A percentile compares a stretch with the other conserved stretches of the same genome.
Evolutionary conservation across 2,113 vertebrate genomes (phyloP).

Genomic region (Pelodiscus sinensis): DNA sequence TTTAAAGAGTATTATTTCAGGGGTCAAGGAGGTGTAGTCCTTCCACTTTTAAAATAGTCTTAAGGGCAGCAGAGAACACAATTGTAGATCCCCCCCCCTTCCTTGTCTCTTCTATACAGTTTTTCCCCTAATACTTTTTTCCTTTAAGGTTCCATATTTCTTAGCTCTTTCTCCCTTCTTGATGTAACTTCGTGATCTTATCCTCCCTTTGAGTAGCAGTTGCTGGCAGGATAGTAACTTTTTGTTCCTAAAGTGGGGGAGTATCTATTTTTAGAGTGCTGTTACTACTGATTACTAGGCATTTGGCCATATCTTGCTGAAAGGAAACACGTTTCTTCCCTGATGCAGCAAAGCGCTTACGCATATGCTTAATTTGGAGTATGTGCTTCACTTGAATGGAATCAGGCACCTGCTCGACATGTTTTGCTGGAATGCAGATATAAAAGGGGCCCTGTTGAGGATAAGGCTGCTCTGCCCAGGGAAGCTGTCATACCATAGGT

Average conservation of each 20-base stretch:
- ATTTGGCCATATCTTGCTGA: not conserved
- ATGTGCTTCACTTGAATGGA: not conserved
- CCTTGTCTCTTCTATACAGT: not conserved
- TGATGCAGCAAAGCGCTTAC: not conserved
- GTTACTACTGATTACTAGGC: not conserved
- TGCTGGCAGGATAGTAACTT: not conserved
- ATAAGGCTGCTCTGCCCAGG: not conserved
- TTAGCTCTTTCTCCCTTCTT: not conserved
- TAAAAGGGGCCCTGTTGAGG: not conserved
- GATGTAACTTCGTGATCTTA: not conserved
- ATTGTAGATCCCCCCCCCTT: too few species aligned
- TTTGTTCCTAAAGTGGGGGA: not conserved
- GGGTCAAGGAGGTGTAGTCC: not conserved
- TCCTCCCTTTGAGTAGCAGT: not conserved
- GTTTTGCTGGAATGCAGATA: not conserved
- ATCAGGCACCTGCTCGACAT: not conserved
- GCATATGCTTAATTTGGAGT: not conserved
- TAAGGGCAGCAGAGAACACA: not conserved
- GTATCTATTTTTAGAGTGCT: not conserved
- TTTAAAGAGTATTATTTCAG: not conserved
- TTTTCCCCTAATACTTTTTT: not conserved
- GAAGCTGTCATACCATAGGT: not conserved
- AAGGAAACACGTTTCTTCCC: not conserved
- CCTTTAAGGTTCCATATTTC: not conserved
- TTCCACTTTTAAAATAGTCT: not conserved